Base-by-base conservation (phyloP, 2,797 vertebrate genomes). In the Rachycentron canadum region DNA sequence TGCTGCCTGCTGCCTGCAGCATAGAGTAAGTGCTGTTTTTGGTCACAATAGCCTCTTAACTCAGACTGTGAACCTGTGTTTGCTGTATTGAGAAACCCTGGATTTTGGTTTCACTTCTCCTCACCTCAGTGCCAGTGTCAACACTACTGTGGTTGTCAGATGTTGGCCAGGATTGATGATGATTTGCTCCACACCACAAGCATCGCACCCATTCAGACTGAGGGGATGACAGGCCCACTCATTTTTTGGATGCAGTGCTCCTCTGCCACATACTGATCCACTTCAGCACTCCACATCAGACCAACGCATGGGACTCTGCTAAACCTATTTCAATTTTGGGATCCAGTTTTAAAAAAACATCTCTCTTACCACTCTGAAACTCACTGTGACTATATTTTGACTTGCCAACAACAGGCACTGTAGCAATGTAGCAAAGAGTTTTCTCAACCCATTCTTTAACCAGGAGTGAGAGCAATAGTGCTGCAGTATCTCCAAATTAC, bases 51-150 rank as follows among this genome's bases (percentile, higher is more conserved):
- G 79, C 41, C 76, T 80, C 86, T 81, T 38, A 76, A 28, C 76
- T 66, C 67, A 52, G 81, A 72, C 79, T 63, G 66, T 68, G 79
- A 82, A 74, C 65, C 76, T 68, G 82, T 78, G 77, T 81, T 78
- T 58, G 59, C 77, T 13, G 78, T n/a, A 72, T 75, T 84, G 76
- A 89, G 86, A 85, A 89, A 80, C 67, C 72, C 47, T 75, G 87
- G 83, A 81, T 88, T 90, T 88, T 17, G 74, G 87, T 89, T 92
- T 89, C 85, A 81, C 85, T 83, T 81, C 86, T 85, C 87, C 79
- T 88, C 83, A 89, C 90, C 87, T 86, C 87, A 8, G 79, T 77
- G 89, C 91, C 89, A 93, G 91, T 86, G 87, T 92, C 89, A 93
- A 92, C 91, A 91, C 61, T 1, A 63, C 89, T 91, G 88, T 80